phyloP scores from a whole-genome alignment of 2,888 invertebrate genomes.

The Cephalotes varians region DNA sequence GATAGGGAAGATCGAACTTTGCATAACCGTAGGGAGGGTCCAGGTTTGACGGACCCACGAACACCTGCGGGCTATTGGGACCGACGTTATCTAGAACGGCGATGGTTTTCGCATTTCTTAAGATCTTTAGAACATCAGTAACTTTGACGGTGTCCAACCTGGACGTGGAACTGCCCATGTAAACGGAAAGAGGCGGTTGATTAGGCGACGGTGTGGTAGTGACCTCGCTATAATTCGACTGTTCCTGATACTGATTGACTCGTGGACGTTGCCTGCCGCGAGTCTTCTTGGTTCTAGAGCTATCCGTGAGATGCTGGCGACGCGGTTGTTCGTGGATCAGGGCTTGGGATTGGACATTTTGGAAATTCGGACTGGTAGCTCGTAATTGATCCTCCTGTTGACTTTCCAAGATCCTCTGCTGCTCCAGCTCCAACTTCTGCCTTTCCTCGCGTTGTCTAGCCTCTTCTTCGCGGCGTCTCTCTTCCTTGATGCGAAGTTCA shows the following conservation, averaged over 20 bases:
- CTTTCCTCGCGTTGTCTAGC: constrained; percentile 75
- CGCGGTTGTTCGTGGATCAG: constrained; percentile 74
- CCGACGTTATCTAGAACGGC: constrained; percentile 92
- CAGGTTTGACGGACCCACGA: constrained; percentile 93
- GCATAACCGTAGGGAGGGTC: constrained; percentile 90
- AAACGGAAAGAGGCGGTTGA: constrained; percentile 94
- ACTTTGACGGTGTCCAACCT: constrained; percentile 87
- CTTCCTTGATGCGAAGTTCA: constrained; percentile 77
- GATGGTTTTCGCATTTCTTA: constrained; percentile 91
- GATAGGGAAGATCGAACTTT: constrained; percentile 94
- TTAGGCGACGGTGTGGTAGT: constrained; percentile 87
- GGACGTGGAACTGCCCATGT: constrained; percentile 87
- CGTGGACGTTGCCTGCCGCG: constrained; percentile 60
- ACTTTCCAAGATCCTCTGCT: constrained; percentile 71
- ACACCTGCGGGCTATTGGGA: constrained; percentile 91
- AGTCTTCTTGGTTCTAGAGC: constrained; percentile 61
- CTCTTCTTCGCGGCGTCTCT: constrained; percentile 72
- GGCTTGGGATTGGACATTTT: constrained; percentile 70
- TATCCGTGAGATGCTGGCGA: constrained; percentile 78
- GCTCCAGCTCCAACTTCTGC: constrained; percentile 76
- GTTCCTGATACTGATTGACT: constrained; percentile 67
- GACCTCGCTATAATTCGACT: constrained; percentile 61
- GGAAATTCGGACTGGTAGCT: neutral
- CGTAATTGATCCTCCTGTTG: constrained; percentile 67
- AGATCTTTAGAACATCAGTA: constrained; percentile 90